Percentiles rank a stretch among this genome's conserved stretches.
Conservation (phyloP, 2,797 vertebrate species). For the Chanos chanos region DNA sequence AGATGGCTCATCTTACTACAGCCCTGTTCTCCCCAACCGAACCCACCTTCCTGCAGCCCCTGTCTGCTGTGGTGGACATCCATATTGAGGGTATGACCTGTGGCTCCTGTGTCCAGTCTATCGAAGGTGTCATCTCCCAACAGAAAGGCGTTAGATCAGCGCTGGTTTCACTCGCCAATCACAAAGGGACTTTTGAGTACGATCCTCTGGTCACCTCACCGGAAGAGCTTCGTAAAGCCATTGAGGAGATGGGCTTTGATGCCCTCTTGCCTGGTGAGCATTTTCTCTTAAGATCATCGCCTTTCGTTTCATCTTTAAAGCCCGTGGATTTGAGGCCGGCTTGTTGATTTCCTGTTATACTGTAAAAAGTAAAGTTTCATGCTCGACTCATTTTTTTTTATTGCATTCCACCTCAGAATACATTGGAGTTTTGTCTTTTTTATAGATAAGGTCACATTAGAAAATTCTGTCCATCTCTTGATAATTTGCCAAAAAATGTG, state of each 20-base stretch:
- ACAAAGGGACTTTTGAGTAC: constrained; percentile 81
- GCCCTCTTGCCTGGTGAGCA: constrained; percentile 90
- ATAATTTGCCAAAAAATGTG: too few relatives aligned
- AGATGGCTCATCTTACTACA: too few relatives aligned
- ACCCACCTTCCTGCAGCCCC: constrained; percentile 67
- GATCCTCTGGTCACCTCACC: constrained; percentile 82
- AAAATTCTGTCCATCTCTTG: too few relatives aligned
- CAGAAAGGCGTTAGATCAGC: constrained; percentile 83
- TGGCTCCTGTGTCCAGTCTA: constrained; percentile 90
- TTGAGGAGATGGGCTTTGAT: constrained; percentile 96
- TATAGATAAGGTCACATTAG: too few relatives aligned
- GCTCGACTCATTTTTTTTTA: too few relatives aligned
- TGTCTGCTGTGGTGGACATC: constrained; percentile 72
- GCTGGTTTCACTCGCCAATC: constrained; percentile 77
- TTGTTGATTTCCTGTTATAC: too few relatives aligned
- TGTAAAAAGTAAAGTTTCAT: too few relatives aligned
- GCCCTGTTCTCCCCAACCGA: constrained; percentile 45
- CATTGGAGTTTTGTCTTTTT: too few relatives aligned
- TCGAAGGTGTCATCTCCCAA: constrained; percentile 82
- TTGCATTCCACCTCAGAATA: too few relatives aligned
- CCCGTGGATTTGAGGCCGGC: too few relatives aligned
- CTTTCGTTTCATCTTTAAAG: too few relatives aligned
- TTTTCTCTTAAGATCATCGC: too few relatives aligned
- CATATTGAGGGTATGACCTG: constrained; percentile 92
- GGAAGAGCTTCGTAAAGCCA: constrained; percentile 75